A percentile compares a stretch with the other conserved stretches of the same genome.
These are phyloP conservation scores for Bombylius major DNA, from an alignment of 2,888 invertebrate species.

Conservation along the genomic window DNA sequence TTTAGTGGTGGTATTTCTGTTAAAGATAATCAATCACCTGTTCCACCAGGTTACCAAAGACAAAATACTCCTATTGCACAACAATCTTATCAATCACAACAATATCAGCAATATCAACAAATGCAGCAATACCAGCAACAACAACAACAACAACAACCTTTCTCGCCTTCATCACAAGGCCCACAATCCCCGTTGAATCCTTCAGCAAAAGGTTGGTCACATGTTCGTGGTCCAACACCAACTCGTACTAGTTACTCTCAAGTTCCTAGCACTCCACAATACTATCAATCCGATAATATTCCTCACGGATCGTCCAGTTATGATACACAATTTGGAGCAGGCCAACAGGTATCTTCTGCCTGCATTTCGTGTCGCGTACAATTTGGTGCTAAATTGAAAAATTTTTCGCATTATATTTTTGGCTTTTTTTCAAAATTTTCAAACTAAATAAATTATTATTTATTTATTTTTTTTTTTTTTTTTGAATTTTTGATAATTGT, in stretches of 20 bases:
- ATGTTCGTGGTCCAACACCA: constrained; percentile 12
- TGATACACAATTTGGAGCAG: constrained; percentile 5
- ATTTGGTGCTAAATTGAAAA: background rate
- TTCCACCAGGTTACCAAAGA: background rate
- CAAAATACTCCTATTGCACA: too few species aligned
- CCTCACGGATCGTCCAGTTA: constrained; percentile 4
- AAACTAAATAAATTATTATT: background rate
- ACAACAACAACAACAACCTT: background rate
- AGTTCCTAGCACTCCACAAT: background rate
- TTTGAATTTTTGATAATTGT: background rate
- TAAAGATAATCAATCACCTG: background rate
- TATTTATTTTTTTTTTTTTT: background rate
- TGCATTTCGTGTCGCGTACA: background rate
- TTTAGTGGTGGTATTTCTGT: constrained; percentile 13
- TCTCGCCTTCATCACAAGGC: background rate
- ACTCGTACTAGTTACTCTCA: constrained; percentile 10
- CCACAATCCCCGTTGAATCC: background rate
- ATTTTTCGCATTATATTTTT: background rate
- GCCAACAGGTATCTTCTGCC: constrained; percentile 2
- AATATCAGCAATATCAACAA: background rate
- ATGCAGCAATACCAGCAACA: background rate
- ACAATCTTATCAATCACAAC: constrained; percentile 1
- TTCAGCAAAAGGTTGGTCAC: constrained; percentile 11
- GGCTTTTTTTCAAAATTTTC: background rate
- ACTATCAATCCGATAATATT: constrained; percentile 1